These are phyloP conservation scores for Blastobasis lacticolella DNA, from an alignment of 2,888 invertebrate genomes.

Conservation along the genomic window DNA sequence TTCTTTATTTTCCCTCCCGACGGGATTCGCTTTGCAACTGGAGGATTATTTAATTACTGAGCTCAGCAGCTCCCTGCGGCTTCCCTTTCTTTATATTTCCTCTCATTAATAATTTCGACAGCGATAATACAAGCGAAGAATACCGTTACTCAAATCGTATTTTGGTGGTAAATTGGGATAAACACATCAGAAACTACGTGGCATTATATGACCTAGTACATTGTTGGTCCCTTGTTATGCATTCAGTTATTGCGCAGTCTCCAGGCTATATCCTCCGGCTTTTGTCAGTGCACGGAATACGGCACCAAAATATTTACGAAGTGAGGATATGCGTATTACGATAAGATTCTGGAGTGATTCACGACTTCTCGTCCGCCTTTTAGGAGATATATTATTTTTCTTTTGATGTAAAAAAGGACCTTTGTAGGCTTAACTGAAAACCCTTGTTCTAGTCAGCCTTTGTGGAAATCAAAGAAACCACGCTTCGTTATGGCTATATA, in stretches of 20 bases:
- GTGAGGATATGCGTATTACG: conserved; percentile 21
- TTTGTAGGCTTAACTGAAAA: conserved; percentile 6
- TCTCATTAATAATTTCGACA: background rate
- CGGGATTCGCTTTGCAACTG: background rate
- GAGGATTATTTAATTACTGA: conserved; percentile 2
- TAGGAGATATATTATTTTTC: conserved; percentile 4
- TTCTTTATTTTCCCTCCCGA: background rate
- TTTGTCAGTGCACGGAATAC: conserved; percentile 25
- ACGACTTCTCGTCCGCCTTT: conserved; percentile 9
- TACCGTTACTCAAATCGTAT: background rate
- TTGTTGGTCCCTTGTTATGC: conserved; percentile 22
- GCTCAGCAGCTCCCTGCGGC: background rate
- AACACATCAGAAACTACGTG: background rate
- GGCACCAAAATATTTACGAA: conserved; percentile 25
- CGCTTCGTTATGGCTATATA: background rate
- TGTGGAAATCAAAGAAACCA: conserved; percentile 1
- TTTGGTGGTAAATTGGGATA: too few species aligned
- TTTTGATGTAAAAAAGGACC: conserved; percentile 6
- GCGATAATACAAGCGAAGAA: background rate
- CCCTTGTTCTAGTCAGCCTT: conserved; percentile 1
- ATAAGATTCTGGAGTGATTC: conserved; percentile 21
- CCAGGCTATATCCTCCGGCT: conserved; percentile 23
- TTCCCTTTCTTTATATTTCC: background rate
- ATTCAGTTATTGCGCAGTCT: conserved; percentile 27
- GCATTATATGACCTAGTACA: background rate